These are phyloP conservation scores for Scaptomyza reducta DNA, from an alignment of 2,888 invertebrate genomes.

Conservation along the genomic window DNA sequence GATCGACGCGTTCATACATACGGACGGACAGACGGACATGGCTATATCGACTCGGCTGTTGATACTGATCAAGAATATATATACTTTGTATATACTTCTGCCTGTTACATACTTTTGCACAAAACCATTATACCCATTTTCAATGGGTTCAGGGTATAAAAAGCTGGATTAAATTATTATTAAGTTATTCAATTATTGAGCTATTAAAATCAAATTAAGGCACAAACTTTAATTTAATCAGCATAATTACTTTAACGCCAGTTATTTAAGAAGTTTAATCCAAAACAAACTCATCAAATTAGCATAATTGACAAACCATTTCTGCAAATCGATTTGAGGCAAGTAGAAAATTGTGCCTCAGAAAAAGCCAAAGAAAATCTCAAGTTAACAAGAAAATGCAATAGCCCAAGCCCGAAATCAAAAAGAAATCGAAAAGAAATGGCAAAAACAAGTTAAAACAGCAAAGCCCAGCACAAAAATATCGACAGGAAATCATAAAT, in stretches of 20 bases:
- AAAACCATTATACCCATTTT: too few relatives aligned
- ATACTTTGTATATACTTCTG: too few relatives aligned
- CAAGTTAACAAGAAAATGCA: constrained; percentile 59
- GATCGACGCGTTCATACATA: too few relatives aligned
- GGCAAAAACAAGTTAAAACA: constrained; percentile 11
- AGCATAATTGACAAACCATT: constrained; percentile 50
- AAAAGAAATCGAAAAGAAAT: constrained; percentile 26
- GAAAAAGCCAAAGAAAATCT: constrained; percentile 39
- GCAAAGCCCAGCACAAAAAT: constrained; percentile 35
- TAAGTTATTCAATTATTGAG: constrained; percentile 22
- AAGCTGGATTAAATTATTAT: constrained; percentile 4
- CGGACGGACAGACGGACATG: too few relatives aligned
- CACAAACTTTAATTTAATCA: constrained; percentile 6
- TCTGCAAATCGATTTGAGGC: constrained; percentile 31
- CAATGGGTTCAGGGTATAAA: too few relatives aligned
- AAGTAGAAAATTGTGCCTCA: constrained; percentile 7
- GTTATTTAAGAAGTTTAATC: background rate
- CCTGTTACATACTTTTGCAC: too few relatives aligned
- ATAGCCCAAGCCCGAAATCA: constrained; percentile 48
- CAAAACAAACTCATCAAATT: constrained; percentile 27
- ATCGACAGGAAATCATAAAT: constrained; percentile 66
- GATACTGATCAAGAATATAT: too few relatives aligned
- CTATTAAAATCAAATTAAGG: background rate
- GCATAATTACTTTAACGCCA: constrained; percentile 14
- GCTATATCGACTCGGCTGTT: too few relatives aligned